Base-by-base conservation (phyloP, 2,888 invertebrate species). In the Lamellibrachia satsuma region DNA sequence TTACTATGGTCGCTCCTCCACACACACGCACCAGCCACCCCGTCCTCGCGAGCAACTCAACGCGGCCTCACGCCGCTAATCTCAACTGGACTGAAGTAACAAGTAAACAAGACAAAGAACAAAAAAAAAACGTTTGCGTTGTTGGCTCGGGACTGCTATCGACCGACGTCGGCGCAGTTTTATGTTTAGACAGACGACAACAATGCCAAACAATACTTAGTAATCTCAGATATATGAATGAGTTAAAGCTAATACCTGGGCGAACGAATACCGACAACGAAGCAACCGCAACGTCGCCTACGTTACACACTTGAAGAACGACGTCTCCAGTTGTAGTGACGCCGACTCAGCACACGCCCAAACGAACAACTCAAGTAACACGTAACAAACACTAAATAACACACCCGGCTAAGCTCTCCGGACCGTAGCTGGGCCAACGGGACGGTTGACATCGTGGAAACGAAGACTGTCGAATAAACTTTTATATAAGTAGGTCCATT, bases 41-140 rank as follows among this genome's bases (percentile, higher is more conserved):
- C 39, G 39, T 39, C 75, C 75, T 22, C 75, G 57, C 57, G 75
- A 75, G 75, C 75, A 75, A 75, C 75, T 15, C 15, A 6, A 22
- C 22, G 75, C 75, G 75, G 22, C 1, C 75, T 57, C 75, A n/a
- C 75, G 0, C 39, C 39, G 75, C 75, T 75, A 75, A 75, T 22
- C 22, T 75, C 22, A 22, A 75, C 15, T 15, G 22, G 75, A n/a
- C 75, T 22, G 22, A 15, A 22, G 75, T n/a, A 75, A 75, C 75
- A 75, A 75, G 75, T 75, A 22, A 75, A 75, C 75, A 75, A n/a
- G 75, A 75, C 75, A 75, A 75, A 75, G 75, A 75, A 75, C 75
- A 75, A 75, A 75, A 22, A 75, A 22, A 15, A 22, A 75, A 75
- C 22, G 22, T 75, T 75, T 75, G 75, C 75, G 75, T 3, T 75